These are phyloP conservation scores for Anolis apletophallus DNA, from an alignment of 2,797 vertebrate genomes.

Conservation along the genomic window DNA sequence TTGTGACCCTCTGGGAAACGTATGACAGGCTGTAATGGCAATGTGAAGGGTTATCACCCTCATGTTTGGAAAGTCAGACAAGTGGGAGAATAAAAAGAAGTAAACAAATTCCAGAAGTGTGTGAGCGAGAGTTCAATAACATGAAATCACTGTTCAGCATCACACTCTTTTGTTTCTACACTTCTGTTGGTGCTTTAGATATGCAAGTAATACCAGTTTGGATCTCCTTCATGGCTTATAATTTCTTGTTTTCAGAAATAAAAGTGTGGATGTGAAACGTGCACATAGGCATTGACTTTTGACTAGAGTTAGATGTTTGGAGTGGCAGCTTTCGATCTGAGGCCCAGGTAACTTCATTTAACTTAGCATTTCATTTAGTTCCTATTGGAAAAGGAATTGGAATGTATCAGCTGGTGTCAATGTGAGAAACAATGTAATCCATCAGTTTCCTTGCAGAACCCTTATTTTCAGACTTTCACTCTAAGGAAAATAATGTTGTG, in stretches of 20 bases:
- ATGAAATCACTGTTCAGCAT: not conserved
- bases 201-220: constrained; percentile 2
- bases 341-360: not conserved
- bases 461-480: not conserved
- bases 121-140: not conserved
- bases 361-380: not conserved
- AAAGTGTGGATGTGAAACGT: not conserved
- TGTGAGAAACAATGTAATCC: too few species aligned
- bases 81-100: not conserved
- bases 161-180: not conserved
- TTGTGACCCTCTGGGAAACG: too few species aligned
- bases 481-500: not conserved
- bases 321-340: not conserved
- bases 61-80: not conserved
- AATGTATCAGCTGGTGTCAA: not conserved
- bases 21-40: not conserved
- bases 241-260: not conserved
- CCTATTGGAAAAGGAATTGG: not conserved
- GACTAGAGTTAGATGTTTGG: not conserved
- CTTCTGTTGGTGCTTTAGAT: not conserved
- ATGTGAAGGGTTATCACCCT: too few species aligned
- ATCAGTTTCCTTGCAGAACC: not conserved
- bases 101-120: not conserved
- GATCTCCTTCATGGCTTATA: not conserved
- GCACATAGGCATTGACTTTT: not conserved